Conservation (phyloP, 2,797 vertebrate species). For the Heterohyrax brucei region DNA sequence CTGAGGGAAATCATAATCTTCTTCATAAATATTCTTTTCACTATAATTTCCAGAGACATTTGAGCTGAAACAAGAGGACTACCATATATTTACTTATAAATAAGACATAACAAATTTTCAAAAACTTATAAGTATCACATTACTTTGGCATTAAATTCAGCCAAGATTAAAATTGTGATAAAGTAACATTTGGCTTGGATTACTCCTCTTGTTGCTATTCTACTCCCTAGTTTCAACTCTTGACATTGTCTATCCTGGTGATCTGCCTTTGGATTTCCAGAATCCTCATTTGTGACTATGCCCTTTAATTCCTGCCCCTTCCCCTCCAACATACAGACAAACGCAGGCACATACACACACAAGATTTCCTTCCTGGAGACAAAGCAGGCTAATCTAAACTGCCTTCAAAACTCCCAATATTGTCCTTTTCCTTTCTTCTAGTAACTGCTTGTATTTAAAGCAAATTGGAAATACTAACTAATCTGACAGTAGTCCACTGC, state of each 20-base stretch:
- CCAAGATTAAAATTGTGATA: conserved; percentile 6
- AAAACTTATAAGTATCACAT: conserved; percentile 15
- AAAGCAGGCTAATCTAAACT: background rate
- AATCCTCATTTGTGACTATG: background rate
- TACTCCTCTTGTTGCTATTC: background rate
- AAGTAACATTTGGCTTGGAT: background rate
- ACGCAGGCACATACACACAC: background rate
- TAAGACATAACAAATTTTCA: conserved; percentile 54
- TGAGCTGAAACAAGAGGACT: conserved; percentile 30
- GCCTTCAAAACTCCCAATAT: background rate
- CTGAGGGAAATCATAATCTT: conserved; percentile 27
- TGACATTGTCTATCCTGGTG: background rate
- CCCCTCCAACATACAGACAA: too few relatives aligned
- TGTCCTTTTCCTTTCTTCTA: conserved; percentile 17
- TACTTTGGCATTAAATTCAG: background rate
- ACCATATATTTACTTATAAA: conserved; percentile 38
- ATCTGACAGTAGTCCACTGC: too few relatives aligned
- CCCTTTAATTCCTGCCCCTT: background rate
- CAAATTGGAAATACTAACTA: background rate
- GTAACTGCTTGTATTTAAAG: conserved; percentile 21
- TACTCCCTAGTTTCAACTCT: background rate
- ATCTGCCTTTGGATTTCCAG: background rate
- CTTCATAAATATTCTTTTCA: conserved; percentile 56
- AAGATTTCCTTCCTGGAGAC: background rate
- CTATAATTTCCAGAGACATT: conserved; percentile 8